Base-by-base conservation (phyloP, 2,888 invertebrate genomes). In the Leptopilina myrica region DNA sequence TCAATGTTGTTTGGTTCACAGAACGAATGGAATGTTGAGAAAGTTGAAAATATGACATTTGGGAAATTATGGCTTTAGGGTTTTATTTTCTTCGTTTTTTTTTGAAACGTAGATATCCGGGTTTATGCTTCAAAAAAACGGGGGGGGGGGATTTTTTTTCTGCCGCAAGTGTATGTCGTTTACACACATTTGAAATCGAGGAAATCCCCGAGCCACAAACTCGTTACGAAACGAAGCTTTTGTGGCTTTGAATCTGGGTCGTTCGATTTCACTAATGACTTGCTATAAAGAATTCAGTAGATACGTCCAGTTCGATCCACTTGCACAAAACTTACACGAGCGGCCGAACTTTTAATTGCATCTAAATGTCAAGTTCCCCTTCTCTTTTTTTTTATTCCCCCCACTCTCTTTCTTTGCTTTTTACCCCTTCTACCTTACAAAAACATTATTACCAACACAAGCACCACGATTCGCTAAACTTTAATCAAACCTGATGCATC, bases 191-290 rank as follows among this genome's bases (percentile, higher is more conserved):
- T 56, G 53, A 56, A 73, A 40, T 56, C 49, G 11, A 73, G 56
- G 56, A n/a, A 73, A 73, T 73, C 73, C 56, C 56, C 49, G n/a
- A 53, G 82, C 84, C 85, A 79, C 84, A 83, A 85, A 84, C 83
- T 86, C 85, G 79, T 85, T 85, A 85, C 79, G 79, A 78, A 81
- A 84, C 80, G 81, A 80, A 83, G 75, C 73, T 20, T 49, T 77
- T 78, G 78, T 79, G 76, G 76, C 83, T 80, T 76, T 73, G 77
- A 83, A 85, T 87, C 82, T 83, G 82, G 83, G 84, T 84, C 83
- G 86, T 85, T 88, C 85, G 85, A 87, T 87, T 86, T 81, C 83
- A 81, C 85, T 85, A 86, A 87, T 84, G 85, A 85, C 84, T 82
- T 84, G 81, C 77, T 84, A 86, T 85, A 84, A 86, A 87, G 85